phyloP scores from a whole-genome alignment of 2,113 vertebrate genomes.

The Notechis scutatus region DNA sequence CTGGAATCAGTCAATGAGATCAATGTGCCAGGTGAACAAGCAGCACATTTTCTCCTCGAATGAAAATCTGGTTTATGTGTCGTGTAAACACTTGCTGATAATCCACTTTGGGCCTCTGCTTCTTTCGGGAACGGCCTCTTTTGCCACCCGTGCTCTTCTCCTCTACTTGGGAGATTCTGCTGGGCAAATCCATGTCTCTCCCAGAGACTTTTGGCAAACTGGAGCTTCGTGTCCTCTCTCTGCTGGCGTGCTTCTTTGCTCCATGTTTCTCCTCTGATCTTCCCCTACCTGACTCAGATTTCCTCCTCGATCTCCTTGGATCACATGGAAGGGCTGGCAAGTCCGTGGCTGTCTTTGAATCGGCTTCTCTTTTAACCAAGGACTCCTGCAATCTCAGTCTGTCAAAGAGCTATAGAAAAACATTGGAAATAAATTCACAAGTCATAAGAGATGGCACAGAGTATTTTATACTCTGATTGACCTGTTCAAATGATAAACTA shows the following conservation, averaged over 20 bases:
- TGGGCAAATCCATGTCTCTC: slow-evolving; percentile 65
- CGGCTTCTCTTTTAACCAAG: slow-evolving; percentile 64
- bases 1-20: slow-evolving; percentile 53
- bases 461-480: neutral
- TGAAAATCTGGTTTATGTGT: slow-evolving; percentile 94
- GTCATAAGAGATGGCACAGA: neutral
- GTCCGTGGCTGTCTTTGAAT: slow-evolving; percentile 59
- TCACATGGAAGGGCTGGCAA: slow-evolving; percentile 64
- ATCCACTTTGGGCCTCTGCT: slow-evolving; percentile 73
- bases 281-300: slow-evolving; percentile 60
- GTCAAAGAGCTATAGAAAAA: slow-evolving; percentile 84
- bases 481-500: neutral
- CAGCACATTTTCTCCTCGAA: slow-evolving; percentile 92
- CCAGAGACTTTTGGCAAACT: slow-evolving; percentile 53
- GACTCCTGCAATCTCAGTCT: slow-evolving; percentile 85
- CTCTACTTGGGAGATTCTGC: slow-evolving; percentile 64
- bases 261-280: slow-evolving; percentile 47
- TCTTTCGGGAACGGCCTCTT: slow-evolving; percentile 61
- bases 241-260: slow-evolving; percentile 45
- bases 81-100: slow-evolving; percentile 88
- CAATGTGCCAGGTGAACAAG: slow-evolving; percentile 84
- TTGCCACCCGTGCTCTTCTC: slow-evolving; percentile 48
- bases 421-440: slow-evolving; percentile 4
- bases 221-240: slow-evolving; percentile 56
- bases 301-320: slow-evolving; percentile 57